Evolutionary conservation across 35 echinoderm and acorn worm species (phyloP).

Genomic region (Ophiothrix spiculata): DNA sequence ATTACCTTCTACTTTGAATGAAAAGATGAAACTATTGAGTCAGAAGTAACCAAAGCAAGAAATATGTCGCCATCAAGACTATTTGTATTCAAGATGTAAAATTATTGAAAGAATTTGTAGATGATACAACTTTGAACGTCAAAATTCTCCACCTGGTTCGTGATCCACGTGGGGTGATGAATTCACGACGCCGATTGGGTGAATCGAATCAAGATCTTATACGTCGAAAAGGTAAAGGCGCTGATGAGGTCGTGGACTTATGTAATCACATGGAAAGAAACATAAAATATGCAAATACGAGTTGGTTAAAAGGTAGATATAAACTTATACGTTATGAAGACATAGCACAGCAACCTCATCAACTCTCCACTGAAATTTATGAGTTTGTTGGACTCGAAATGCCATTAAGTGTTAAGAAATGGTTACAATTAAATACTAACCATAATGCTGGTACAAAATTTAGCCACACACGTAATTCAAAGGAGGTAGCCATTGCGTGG

Average conservation of each 20-base stretch:
- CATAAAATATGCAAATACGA: slow-evolving; percentile 34
- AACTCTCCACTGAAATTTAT: slow-evolving; percentile 62
- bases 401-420: too few species aligned
- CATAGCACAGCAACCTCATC: slow-evolving; percentile 50
- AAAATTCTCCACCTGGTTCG: slow-evolving; percentile 81
- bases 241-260: slow-evolving; percentile 56
- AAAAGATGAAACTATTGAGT: slow-evolving; percentile 7
- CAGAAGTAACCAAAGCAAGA: slow-evolving; percentile 6
- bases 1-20: too few species aligned
- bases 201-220: slow-evolving; percentile 58
- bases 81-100: slow-evolving; percentile 64
- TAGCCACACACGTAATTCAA: not conserved
- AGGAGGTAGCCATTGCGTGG: not conserved
- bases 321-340: slow-evolving; percentile 78
- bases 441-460: not conserved
- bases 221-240: slow-evolving; percentile 34
- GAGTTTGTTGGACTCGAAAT: too few species aligned
- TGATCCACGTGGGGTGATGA: slow-evolving; percentile 78
- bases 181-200: slow-evolving; percentile 37
- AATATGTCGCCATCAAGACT: slow-evolving; percentile 51
- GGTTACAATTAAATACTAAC: too few species aligned
- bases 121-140: slow-evolving; percentile 33
- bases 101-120: slow-evolving; percentile 27
- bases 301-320: slow-evolving; percentile 58
- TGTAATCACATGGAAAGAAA: slow-evolving; percentile 67